Evolutionary conservation across 2,113 vertebrate species (phyloP), one percentile per base, ranked within the genome.

Genomic region (Periophthalmodon schlosseri): DNA sequence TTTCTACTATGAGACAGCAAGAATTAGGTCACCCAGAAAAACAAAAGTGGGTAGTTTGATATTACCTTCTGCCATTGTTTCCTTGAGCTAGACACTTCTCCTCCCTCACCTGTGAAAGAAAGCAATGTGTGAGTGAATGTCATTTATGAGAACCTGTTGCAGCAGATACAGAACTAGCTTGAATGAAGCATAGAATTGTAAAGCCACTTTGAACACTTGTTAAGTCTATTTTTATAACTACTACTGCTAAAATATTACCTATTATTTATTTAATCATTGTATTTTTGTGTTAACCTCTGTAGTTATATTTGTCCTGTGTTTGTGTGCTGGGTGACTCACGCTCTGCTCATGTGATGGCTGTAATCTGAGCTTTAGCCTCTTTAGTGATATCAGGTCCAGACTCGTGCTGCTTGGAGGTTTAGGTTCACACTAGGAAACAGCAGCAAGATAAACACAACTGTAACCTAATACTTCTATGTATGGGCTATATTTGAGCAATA

Each of bases 331-430:
- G 21, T 88, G 79, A 82, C 76, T 84, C 73, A 71, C 73, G 39
- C 60, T 47, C 0, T n/a, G 11, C 36, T 58, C 52, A 69, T 77
- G 67, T 61, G 79, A 82, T 74, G 76, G 74, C 66, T 66, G 71
- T 82, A 71, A 79, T 87, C 75, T 65, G 66, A 16, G 44, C 2
- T 83, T 83, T 76, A 75, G 49, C 56, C 72, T 83, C 12, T 87
- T 82, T 77, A 65, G n/a, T 46, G 13, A 76, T 71, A 69, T 67
- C 36, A 75, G 14, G 47, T 78, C 69, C 64, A 50, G 65, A 28
- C 23, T 64, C 23, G 76, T 44, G 72, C 73, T 80, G 60, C 74
- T 63, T 7, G 52, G 57, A 72, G 67, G 49, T 68, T 68, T 79
- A 69, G 44, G 64, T 69, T 68, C 57, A 71, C 60, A 34, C 28